These are phyloP conservation scores for Byasa hedistus DNA, from an alignment of 2,888 invertebrate genomes.

Conservation along the genomic window DNA sequence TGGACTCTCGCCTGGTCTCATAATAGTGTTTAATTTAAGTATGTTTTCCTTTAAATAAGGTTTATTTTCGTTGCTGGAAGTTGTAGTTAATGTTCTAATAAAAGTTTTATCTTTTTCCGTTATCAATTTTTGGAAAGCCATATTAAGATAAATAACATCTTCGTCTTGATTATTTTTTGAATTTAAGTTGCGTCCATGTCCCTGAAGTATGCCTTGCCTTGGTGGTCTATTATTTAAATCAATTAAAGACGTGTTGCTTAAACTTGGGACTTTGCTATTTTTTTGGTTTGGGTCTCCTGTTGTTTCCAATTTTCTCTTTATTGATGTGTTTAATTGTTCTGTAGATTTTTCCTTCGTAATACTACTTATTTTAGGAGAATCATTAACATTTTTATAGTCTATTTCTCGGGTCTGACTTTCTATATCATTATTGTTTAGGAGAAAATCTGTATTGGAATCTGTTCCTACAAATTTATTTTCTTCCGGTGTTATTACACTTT, in stretches of 20 bases:
- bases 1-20: constrained; percentile 43
- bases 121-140: constrained; percentile 52
- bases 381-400: neutral
- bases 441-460: neutral
- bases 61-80: constrained; percentile 32
- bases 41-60: constrained; percentile 41
- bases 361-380: neutral
- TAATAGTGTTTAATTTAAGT: constrained; percentile 44
- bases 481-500: neutral
- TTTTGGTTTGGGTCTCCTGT: neutral
- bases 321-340: neutral
- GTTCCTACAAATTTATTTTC: neutral
- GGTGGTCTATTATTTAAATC: neutral
- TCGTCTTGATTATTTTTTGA: constrained; percentile 15
- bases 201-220: neutral
- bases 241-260: neutral
- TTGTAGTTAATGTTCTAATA: constrained; percentile 48
- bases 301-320: neutral
- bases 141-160: constrained; percentile 33
- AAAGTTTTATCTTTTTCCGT: constrained; percentile 48
- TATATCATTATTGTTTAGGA: neutral
- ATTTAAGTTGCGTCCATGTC: neutral
- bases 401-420: neutral
- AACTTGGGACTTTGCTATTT: neutral
- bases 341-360: neutral